Conservation (phyloP, 2,888 invertebrate species). For the Heliconius ethilla region DNA sequence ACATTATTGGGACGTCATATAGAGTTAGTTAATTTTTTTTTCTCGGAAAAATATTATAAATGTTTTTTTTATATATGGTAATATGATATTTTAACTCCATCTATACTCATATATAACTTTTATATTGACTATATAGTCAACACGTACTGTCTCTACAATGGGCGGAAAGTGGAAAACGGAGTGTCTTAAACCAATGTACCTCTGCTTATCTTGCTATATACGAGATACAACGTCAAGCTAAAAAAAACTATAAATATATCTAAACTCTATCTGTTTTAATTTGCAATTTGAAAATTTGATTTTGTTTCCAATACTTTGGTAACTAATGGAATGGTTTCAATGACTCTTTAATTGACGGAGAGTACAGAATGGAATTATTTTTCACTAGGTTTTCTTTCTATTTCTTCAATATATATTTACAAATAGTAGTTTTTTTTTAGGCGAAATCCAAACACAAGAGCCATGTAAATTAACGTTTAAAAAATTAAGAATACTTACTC, state of each 20-base stretch:
- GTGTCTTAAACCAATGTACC: not conserved
- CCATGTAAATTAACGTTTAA: too few species aligned
- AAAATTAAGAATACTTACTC: too few species aligned
- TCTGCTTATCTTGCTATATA: not conserved
- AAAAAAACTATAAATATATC: not conserved
- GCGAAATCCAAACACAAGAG: too few species aligned
- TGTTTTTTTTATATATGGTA: not conserved
- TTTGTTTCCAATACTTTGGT: too few species aligned
- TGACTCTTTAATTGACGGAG: not conserved
- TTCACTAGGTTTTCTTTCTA: not conserved
- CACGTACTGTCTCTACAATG: not conserved
- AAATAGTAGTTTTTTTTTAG: too few species aligned
- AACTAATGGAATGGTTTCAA: not conserved
- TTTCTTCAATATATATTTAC: too few species aligned
- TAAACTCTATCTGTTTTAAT: not conserved
- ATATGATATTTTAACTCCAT: not conserved
- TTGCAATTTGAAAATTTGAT: not conserved
- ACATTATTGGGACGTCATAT: conserved; percentile 4
- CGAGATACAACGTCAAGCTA: not conserved
- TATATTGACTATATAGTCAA: not conserved
- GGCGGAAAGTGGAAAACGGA: not conserved
- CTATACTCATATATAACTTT: not conserved
- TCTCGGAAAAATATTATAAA: not conserved
- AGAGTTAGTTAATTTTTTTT: not conserved
- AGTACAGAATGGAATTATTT: too few species aligned